Conservation (phyloP, 1,140 invertebrate species). For the Spodoptera litura region DNA sequence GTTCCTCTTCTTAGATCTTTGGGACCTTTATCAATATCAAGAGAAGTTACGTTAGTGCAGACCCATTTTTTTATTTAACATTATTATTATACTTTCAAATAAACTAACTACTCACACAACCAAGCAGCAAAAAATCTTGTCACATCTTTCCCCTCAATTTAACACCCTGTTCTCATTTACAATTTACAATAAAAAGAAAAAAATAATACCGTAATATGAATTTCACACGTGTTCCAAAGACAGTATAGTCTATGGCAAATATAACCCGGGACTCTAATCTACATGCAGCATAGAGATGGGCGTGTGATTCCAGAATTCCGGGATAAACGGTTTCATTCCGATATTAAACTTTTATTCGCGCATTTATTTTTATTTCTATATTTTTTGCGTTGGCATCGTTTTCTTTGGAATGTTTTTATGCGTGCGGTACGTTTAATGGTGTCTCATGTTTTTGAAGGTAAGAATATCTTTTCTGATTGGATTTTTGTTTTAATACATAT, state of each 20-base stretch:
- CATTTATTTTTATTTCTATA: constrained; percentile 42
- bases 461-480: background rate
- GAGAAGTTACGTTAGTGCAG: no score
- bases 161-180: background rate
- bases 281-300: constrained; percentile 51
- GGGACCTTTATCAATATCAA: no score
- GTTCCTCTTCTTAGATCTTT: no score
- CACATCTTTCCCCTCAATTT: background rate
- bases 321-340: constrained; percentile 60
- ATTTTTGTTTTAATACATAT: background rate
- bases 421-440: background rate
- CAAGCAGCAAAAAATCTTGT: background rate
- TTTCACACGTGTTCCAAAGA: constrained; percentile 35
- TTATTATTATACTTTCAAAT: no score
- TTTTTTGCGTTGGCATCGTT: constrained; percentile 29
- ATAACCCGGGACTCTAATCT: constrained; percentile 52
- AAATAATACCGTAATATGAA: constrained; percentile 43
- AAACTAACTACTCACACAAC: no score
- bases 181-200: background rate
- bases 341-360: constrained; percentile 48
- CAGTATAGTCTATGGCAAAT: constrained; percentile 35
- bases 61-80: no score
- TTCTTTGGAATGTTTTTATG: background rate
- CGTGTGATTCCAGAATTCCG: constrained; percentile 52
- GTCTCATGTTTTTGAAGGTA: background rate